Conservation (phyloP, 2,797 vertebrate genomes). For the Phoebastria nigripes region DNA sequence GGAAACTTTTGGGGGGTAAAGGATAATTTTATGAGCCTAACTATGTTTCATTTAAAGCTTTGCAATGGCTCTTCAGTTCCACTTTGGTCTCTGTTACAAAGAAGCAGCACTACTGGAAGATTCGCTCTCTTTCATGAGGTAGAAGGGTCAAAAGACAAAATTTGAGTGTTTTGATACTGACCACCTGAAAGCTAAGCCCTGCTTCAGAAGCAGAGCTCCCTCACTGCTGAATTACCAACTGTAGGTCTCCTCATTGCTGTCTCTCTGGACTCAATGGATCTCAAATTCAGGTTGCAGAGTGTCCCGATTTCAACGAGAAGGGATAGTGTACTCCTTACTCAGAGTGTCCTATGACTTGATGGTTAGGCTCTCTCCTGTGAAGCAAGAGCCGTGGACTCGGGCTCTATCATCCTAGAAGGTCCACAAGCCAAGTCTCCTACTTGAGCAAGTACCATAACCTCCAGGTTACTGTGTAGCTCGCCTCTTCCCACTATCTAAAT, state of each 20-base stretch:
- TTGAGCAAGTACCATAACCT: not conserved
- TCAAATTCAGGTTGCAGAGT: not conserved
- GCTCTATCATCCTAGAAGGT: not conserved
- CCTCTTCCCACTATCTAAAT: not conserved
- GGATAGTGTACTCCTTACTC: not conserved
- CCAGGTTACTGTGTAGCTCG: rapidly evolving
- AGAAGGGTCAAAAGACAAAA: constrained; percentile 2
- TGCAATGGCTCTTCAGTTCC: not conserved
- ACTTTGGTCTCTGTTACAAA: not conserved
- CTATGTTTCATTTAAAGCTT: not conserved
- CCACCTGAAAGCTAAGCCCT: not conserved
- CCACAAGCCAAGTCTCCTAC: not conserved
- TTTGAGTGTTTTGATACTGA: not conserved
- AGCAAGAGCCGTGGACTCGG: not conserved
- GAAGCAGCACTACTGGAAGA: not conserved
- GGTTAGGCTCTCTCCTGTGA: not conserved
- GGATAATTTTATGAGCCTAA: not conserved
- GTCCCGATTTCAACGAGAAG: rapidly evolving
- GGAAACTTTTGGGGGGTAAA: not conserved
- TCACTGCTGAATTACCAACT: not conserved
- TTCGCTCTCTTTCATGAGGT: not conserved
- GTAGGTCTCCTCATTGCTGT: not conserved
- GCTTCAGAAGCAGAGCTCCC: not conserved
- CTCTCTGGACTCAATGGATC: not conserved
- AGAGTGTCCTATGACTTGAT: not conserved